phyloP scores from a whole-genome alignment of 2,888 invertebrate genomes.

The Philonicus albiceps region DNA sequence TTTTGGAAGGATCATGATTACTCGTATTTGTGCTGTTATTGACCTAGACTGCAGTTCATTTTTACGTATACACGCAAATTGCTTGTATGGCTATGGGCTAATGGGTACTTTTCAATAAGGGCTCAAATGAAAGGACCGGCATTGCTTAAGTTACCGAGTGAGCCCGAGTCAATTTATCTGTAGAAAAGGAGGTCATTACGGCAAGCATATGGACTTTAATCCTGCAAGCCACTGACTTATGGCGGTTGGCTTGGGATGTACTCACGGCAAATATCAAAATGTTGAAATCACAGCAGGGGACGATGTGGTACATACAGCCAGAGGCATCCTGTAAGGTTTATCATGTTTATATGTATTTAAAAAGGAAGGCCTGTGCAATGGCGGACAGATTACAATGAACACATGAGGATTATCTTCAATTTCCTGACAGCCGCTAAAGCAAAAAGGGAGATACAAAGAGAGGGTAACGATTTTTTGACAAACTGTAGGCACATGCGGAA shows the following conservation, averaged over 20 bases:
- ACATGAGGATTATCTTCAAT: slow-evolving; percentile 35
- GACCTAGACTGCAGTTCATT: not conserved
- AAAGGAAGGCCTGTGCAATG: not conserved
- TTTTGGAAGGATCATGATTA: not conserved
- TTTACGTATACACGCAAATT: not conserved
- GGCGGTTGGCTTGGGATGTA: slow-evolving; percentile 9
- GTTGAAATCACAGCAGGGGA: not conserved
- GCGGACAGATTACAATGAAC: slow-evolving; percentile 36
- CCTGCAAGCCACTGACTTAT: slow-evolving; percentile 39
- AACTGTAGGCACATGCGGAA: not conserved
- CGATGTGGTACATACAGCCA: not conserved
- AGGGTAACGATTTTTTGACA: not conserved
- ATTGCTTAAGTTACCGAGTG: slow-evolving; percentile 8
- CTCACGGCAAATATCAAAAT: not conserved
- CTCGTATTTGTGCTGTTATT: not conserved
- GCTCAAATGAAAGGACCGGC: not conserved
- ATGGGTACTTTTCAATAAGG: not conserved
- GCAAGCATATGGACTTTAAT: slow-evolving; percentile 35
- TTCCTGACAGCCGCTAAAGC: slow-evolving; percentile 24
- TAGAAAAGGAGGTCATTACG: slow-evolving; percentile 19
- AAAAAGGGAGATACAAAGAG: not conserved
- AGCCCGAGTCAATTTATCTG: slow-evolving; percentile 18
- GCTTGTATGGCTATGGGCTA: not conserved
- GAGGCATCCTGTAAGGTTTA: not conserved
- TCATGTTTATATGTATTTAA: not conserved